These are phyloP conservation scores for Pararge aegeria DNA, from an alignment of 1,140 invertebrate genomes.

Conservation along the genomic window DNA sequence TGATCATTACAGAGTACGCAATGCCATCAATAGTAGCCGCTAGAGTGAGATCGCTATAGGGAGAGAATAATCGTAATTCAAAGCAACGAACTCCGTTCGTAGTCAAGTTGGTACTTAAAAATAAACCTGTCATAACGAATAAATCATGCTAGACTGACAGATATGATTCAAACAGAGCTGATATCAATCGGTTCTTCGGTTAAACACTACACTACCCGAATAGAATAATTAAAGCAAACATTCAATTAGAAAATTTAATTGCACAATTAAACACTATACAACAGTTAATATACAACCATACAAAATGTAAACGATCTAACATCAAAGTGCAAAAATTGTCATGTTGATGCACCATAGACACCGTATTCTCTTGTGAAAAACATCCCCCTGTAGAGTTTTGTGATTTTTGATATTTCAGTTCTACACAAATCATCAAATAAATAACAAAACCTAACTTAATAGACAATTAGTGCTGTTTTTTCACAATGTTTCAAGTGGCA, in stretches of 20 bases:
- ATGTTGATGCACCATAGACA: slow-evolving; percentile 35
- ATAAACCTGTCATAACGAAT: no score
- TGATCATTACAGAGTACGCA: no score
- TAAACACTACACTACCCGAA: slow-evolving; percentile 2
- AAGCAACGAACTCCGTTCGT: no score
- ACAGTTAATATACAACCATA: slow-evolving; percentile 33
- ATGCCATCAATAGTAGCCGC: no score
- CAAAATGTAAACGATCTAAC: slow-evolving; percentile 39
- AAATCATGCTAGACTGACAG: not conserved
- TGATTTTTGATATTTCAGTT: no score
- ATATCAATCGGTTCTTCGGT: not conserved
- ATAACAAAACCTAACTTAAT: no score
- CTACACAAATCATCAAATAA: no score
- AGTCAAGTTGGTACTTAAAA: no score
- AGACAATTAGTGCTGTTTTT: no score
- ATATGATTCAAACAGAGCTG: not conserved
- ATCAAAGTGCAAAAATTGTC: slow-evolving; percentile 42
- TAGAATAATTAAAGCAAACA: slow-evolving; percentile 5
- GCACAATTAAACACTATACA: slow-evolving; percentile 34
- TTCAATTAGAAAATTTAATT: slow-evolving; percentile 23
- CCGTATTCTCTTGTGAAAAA: not conserved
- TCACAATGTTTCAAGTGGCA: no score
- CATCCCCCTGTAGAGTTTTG: not conserved
- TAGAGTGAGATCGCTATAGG: no score
- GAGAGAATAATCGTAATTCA: no score